A percentile compares a stretch with the other conserved stretches of the same genome.
Conservation (phyloP, 2,113 vertebrate species). For the Quiscalus mexicanus region DNA sequence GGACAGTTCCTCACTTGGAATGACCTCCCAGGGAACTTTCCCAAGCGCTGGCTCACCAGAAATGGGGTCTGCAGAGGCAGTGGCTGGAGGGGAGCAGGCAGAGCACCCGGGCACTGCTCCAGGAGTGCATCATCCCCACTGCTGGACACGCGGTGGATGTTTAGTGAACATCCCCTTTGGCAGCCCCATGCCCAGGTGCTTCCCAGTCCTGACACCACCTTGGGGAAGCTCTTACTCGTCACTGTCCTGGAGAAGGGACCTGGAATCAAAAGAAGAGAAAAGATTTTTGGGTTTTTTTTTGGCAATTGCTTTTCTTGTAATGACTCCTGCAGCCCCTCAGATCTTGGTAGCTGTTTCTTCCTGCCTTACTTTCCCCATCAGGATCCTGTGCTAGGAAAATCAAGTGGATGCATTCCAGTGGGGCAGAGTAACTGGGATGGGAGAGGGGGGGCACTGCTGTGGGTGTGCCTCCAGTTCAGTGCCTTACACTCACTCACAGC, state of each 20-base stretch:
- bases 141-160: accelerated
- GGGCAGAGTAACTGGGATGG: neutral
- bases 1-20: neutral
- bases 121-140: accelerated
- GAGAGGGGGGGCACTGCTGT: neutral
- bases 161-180: neutral
- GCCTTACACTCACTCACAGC: neutral
- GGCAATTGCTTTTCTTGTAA: neutral
- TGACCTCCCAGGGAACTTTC: neutral
- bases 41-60: neutral
- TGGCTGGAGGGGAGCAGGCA: neutral
- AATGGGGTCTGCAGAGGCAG: neutral
- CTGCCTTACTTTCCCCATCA: neutral
- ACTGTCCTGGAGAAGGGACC: neutral
- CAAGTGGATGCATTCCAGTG: neutral
- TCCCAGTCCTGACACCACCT: neutral
- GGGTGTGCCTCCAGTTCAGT: neutral
- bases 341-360: neutral
- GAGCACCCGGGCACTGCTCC: accelerated
- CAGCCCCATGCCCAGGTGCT: neutral
- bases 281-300: neutral
- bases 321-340: neutral
- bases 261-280: neutral
- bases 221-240: neutral
- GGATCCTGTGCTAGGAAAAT: neutral